phyloP scores from a whole-genome alignment of 2,113 vertebrate species.

The Rafetus swinhoei region DNA sequence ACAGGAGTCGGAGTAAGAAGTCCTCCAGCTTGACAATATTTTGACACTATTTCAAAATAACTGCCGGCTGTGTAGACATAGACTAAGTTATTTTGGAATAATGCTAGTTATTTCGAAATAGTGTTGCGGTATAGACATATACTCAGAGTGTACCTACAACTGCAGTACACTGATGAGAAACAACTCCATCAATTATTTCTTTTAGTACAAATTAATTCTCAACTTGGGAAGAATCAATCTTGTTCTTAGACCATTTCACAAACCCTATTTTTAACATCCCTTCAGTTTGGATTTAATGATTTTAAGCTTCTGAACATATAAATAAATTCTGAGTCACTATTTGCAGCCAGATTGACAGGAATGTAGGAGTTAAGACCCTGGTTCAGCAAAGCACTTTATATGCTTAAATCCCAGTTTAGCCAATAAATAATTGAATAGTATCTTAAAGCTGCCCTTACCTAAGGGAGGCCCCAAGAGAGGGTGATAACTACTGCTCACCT shows the following conservation, averaged over 20 bases:
- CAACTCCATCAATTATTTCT: neutral
- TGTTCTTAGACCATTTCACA: neutral
- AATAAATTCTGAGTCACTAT: neutral
- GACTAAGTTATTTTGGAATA: too few species aligned
- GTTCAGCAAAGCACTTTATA: neutral
- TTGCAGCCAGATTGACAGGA: neutral
- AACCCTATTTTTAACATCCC: neutral
- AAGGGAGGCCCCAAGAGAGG: neutral
- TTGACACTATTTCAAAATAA: too few species aligned
- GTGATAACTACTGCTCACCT: neutral
- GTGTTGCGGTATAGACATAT: too few species aligned
- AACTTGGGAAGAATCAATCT: neutral
- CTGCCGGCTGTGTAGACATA: too few species aligned
- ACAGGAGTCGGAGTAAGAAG: too few species aligned
- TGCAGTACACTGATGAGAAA: too few species aligned
- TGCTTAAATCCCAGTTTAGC: slow-evolving; percentile 18
- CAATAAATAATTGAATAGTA: slow-evolving; percentile 9
- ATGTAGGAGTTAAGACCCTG: neutral
- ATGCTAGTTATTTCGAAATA: too few species aligned
- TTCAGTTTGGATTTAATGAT: neutral
- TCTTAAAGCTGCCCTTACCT: neutral
- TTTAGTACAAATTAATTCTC: slow-evolving; percentile 13
- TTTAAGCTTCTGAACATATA: neutral
- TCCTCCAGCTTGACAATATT: too few species aligned
- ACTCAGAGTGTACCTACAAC: too few species aligned